Percentiles rank a stretch among this genome's conserved stretches.
These are phyloP conservation scores for Scotopteryx bipunctaria DNA, from an alignment of 2,888 invertebrate species.

Conservation along the genomic window DNA sequence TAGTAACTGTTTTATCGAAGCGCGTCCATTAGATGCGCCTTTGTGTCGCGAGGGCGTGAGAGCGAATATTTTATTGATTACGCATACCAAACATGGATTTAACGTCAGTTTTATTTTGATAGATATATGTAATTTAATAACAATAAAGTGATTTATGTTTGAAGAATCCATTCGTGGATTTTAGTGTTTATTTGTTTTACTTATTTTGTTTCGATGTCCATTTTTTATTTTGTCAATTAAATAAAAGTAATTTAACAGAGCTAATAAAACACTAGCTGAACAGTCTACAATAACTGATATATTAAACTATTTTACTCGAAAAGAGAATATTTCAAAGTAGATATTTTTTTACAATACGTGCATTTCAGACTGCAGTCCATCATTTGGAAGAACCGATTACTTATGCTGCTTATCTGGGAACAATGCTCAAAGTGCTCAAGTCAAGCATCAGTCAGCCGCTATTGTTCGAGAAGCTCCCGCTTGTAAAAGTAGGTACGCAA, in stretches of 20 bases:
- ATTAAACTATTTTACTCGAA: not conserved
- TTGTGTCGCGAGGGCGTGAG: constrained; percentile 56
- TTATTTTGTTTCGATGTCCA: not conserved
- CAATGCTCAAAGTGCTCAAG: constrained; percentile 56
- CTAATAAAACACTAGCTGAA: too few relatives aligned
- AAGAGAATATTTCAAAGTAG: constrained; percentile 37
- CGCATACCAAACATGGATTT: constrained; percentile 42
- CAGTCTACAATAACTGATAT: not conserved
- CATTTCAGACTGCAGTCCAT: constrained; percentile 56
- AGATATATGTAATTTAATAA: constrained; percentile 33
- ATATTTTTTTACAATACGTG: constrained; percentile 52
- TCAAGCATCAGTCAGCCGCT: constrained; percentile 58
- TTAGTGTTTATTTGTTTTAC: not conserved
- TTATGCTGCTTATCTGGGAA: constrained; percentile 70
- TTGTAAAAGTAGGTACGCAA: constrained; percentile 36
- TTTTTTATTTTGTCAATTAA: not conserved
- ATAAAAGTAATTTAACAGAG: not conserved
- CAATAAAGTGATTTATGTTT: constrained; percentile 31
- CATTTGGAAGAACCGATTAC: constrained; percentile 64
- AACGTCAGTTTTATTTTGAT: constrained; percentile 38
- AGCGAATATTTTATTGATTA: constrained; percentile 52
- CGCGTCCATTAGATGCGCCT: constrained; percentile 53
- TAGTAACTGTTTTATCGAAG: constrained; percentile 67
- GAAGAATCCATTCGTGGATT: constrained; percentile 16
- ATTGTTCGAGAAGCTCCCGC: constrained; percentile 44